Evolutionary conservation across 2,113 vertebrate genomes (phyloP), one percentile per base, ranked within the genome.

Genomic region (Collichthys lucidus): DNA sequence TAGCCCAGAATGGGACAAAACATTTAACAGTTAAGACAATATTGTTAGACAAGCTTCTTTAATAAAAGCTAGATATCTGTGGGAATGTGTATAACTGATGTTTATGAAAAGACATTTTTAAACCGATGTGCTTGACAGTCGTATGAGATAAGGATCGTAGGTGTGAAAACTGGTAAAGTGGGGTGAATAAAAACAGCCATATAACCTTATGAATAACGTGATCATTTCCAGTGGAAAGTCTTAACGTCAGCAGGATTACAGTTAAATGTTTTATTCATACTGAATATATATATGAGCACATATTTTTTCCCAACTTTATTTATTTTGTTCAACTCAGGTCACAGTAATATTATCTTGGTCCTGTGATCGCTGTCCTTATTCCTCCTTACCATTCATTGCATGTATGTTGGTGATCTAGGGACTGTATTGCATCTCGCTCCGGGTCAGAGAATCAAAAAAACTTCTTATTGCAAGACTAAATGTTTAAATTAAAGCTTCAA

Each of bases 261-360:
- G 31, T 62, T 40, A 59, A 52, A 79, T 62, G 31, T 80, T 85
- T 77, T 77, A 80, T 83, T 83, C n/a, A 72, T 62, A 53, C 0
- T 52, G n/a, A 66, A 60, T 62, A 24, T 47, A 65, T 68, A 35
- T 64, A 40, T 57, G 6, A 59, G 31, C 49, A 73, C 26, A 50
- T 56, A 65, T 71, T 49, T 67, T 14, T 71, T n/a, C 3, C 26
- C 40, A 72, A 8, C 35, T 40, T 40, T 40, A 40, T 40, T 40
- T 40, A 40, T 40, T 40, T 40, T 52, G 10, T 59, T 83, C 46
- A 75, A 12, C 26, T 76, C n/a, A 24, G 24, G 57, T 31, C 35
- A 70, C 50, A 65, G 70, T 7, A 63, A 52, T 40, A 68, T 52
- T 44, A 72, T 72, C 12, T 49, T 31, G 26, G 10, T 60, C 59